Evolutionary conservation across 1,140 invertebrate species (phyloP), one percentile per base, ranked within the genome.

Genomic region (Drosophila kohkoa): DNA sequence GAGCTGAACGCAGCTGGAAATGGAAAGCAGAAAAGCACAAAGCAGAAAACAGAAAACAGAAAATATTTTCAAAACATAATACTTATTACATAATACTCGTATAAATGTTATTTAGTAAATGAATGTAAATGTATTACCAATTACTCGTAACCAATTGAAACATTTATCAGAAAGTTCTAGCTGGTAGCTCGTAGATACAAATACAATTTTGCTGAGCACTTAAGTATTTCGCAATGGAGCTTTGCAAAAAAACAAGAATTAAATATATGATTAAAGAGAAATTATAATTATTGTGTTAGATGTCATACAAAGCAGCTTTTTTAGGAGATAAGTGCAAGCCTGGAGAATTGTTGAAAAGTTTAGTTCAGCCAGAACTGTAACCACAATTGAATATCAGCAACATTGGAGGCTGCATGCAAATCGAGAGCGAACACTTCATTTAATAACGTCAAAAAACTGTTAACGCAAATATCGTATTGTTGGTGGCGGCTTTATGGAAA

Each of bases 341-440:
- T 13, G 15, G 5, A 3, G 16, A 28, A 66, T 66, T 63, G 75
- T 86, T 87, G 79, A 68, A 74, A 82, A 15, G 51, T 32, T 25
- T 15, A 28, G 16, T 10, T 10, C 46, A 32, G 25, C 28, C 13
- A 6, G 48, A 52, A 45, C 32, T 25, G 25, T 28, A 30, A 35
- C 11, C 16, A 35, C 68, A 74, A 67, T 88, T 83, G 54, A 54
- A 35, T 67, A 5, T 38, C 43, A 13, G 72, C 43, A 13, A 72
- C 82, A 60, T 87, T 88, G 85, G 77, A 88, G 85, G 85, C 75
- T 89, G 85, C 81, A 89, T 81, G 69, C 71, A 81, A 85, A 68
- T 58, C 65, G 54, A 48, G 15, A 20, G 54, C 38, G 15, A 20
- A 28, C 7, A 43, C 49, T 49, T n/a, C 30, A 54, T 15, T 54